Conservation (phyloP, 2,113 vertebrate genomes). For the Anser brachyrhynchus region DNA sequence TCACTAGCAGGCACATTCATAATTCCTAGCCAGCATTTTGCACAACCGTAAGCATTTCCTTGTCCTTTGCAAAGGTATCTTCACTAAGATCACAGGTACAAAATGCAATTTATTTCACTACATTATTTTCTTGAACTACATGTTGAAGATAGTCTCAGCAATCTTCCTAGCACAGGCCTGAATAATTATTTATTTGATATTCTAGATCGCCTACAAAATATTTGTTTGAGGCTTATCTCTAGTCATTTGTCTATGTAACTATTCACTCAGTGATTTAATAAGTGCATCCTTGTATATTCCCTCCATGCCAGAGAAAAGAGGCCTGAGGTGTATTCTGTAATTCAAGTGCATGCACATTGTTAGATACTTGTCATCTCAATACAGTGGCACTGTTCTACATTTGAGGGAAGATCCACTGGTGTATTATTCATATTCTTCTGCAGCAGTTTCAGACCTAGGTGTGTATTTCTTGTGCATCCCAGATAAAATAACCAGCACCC, state of each 20-base stretch:
- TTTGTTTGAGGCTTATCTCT: neutral
- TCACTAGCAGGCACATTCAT: neutral
- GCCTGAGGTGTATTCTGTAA: fast-evolving
- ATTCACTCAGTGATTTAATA: neutral
- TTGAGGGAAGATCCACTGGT: neutral
- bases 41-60: neutral
- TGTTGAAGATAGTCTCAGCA: neutral
- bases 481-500: neutral
- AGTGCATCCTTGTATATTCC: neutral
- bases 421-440: neutral
- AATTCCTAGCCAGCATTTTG: neutral
- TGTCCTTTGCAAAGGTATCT: neutral
- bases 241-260: neutral
- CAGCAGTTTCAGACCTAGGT: neutral
- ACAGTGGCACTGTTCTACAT: neutral
- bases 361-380: neutral
- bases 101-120: fast-evolving
- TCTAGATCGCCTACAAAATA: neutral
- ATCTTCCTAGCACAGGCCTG: neutral
- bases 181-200: neutral
- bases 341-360: neutral
- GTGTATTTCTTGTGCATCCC: neutral
- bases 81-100: neutral
- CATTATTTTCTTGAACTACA: neutral
- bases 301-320: neutral